Base-by-base conservation (phyloP, 2,888 invertebrate genomes). In the Meloe dianella region DNA sequence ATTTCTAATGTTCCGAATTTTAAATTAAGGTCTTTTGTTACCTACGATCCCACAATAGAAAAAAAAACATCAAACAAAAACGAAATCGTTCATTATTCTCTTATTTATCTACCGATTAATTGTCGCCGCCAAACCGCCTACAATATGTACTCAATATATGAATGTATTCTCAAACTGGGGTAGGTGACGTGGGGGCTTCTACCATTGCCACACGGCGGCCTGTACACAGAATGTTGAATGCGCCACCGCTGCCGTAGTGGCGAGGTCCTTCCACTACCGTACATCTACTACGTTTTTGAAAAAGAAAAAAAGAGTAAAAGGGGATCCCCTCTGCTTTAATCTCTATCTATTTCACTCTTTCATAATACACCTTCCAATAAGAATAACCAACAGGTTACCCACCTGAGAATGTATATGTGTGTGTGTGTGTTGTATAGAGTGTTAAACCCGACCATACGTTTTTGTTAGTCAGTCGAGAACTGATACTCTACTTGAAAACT, bases 201-300 rank as follows among this genome's bases (percentile, higher is more conserved):
- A 68, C 67, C 70, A 69, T 77, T 75, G 77, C 78, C 71, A 68
- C 69, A 70, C 77, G 76, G 77, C 78, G 75, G 77, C 75, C 75
- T 63, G 65, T 65, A 68, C 75, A 75, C 69, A 77, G 78, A 82
- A 80, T 80, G 81, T 79, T 79, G 80, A 81, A 78, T 78, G 79
- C 80, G 82, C 82, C 80, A 81, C 82, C 77, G 81, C 80, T 81
- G 82, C 82, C 77, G 80, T 81, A 79, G 79, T 79, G 78, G 77
- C 78, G 79, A 76, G 76, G 76, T 73, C 74, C 67, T 74, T 75
- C 78, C 77, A 80, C 80, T 80, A 79, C 80, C 75, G 80, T 79
- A 74, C 68, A 65, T 54, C 22, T n/a, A 22, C 22, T 29, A 56
- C 56, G 17, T 47, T 47, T 4, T 2, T 2, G 27, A 27, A 27